Base-by-base conservation (phyloP, 1,140 invertebrate genomes). In the Bombus sylvicola region DNA sequence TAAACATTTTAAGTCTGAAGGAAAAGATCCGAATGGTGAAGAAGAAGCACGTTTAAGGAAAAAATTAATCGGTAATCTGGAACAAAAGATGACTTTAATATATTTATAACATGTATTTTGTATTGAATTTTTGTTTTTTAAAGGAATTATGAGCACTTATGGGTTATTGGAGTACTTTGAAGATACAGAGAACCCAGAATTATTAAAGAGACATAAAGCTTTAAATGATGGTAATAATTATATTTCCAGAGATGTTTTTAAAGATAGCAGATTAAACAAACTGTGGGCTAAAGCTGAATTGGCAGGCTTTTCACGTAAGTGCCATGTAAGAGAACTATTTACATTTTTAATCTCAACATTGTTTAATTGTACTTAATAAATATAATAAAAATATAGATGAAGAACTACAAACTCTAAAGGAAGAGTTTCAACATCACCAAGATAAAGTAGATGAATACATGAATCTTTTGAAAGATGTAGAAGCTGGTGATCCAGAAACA, bases 401-500 rank as follows among this genome's bases (percentile, higher is more conserved):
- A 90, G 98, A 99, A 95, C 91, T 99, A 34, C 95, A 97, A 88
- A 96, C 97, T 25, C 94, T 99, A 13, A 98, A 97, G 92, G 97
- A 99, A 94, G 98, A 99, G 94, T 99, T 99, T 92, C 94, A 95
- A 72, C 98, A 99, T 94, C 98, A 99, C 93, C 98, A 99, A 94
- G 97, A 99, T 87, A 99, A 99, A 95, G 96, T 99, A 37, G 97
- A 99, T 93, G 97, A 99, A 91, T 99, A 98, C 92, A 97, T 98
- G 95, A 96, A 97, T 71, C 90, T 99, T 37, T 95, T 98, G 28
- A 96, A 97, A 91, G 96, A 98, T 88, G 95, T 97, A 34, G 96
- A 97, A 86, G 93, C 93, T 43, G 95, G 93, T 82, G 95, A 96
- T 88, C 66, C 94, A 31, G 94, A 96, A 89, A 93, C 95, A 73